Conservation (phyloP, 2,797 vertebrate species). For the Uromys caudimaculatus region DNA sequence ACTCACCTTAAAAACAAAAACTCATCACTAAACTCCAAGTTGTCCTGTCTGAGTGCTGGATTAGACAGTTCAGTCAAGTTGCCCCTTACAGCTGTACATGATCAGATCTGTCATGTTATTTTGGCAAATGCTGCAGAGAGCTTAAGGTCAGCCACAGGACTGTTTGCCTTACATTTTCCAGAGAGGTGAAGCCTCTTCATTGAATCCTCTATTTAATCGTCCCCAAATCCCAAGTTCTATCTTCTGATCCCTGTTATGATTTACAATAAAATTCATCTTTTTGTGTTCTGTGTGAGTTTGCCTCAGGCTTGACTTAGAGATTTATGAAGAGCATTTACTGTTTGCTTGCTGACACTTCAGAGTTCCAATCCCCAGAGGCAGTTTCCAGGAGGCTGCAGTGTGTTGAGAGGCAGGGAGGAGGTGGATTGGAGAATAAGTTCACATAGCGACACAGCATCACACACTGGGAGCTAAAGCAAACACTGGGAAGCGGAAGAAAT, state of each 20-base stretch:
- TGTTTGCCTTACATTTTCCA: constrained; percentile 85
- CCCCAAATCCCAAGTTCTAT: constrained; percentile 85
- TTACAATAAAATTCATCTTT: constrained; percentile 88
- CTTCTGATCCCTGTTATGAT: constrained; percentile 84
- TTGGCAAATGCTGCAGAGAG: constrained; percentile 73
- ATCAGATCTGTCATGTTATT: constrained; percentile 76
- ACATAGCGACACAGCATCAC: constrained; percentile 40
- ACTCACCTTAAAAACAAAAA: background rate
- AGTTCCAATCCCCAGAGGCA: constrained; percentile 73
- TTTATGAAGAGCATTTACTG: constrained; percentile 81
- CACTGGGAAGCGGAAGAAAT: constrained; percentile 65
- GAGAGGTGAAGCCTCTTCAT: constrained; percentile 85
- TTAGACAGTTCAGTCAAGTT: constrained; percentile 65
- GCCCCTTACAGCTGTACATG: constrained; percentile 49
- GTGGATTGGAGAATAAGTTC: constrained; percentile 46
- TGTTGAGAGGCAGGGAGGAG: background rate
- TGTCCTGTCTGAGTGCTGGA: constrained; percentile 50
- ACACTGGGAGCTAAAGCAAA: constrained; percentile 74
- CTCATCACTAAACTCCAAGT: constrained; percentile 49
- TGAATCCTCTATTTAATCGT: constrained; percentile 86
- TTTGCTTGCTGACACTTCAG: constrained; percentile 81
- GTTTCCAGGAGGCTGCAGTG: constrained; percentile 68
- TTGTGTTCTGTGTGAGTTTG: constrained; percentile 84
- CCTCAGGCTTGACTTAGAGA: constrained; percentile 85
- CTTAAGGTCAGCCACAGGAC: constrained; percentile 77